These are phyloP conservation scores for Idaea dimidiata DNA, from an alignment of 2,888 invertebrate genomes.

Conservation along the genomic window DNA sequence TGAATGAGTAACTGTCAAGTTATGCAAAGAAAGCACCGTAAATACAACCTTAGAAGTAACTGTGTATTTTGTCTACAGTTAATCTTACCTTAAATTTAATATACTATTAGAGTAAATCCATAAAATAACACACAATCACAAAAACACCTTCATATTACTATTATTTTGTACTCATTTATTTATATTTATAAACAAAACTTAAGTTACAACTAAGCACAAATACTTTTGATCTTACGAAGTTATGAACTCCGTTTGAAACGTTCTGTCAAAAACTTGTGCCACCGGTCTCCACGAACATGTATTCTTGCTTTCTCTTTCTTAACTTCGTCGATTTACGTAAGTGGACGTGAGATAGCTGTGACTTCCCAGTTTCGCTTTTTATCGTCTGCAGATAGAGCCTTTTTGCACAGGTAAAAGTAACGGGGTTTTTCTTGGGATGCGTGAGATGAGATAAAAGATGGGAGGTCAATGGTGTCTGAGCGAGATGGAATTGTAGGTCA, in stretches of 20 bases:
- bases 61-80: constrained; percentile 28
- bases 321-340: constrained; percentile 10
- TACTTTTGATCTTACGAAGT: constrained; percentile 49
- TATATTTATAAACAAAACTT: constrained; percentile 35
- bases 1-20: constrained; percentile 58
- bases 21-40: constrained; percentile 61
- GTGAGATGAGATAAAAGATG: constrained; percentile 61
- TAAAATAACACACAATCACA: constrained; percentile 29
- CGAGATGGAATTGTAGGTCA: constrained; percentile 59
- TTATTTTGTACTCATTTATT: constrained; percentile 32
- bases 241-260: constrained; percentile 60
- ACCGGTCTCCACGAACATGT: constrained; percentile 66
- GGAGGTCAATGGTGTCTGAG: constrained; percentile 49
- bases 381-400: constrained; percentile 70
- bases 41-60: constrained; percentile 44
- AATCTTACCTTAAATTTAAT: constrained; percentile 25
- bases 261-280: constrained; percentile 78
- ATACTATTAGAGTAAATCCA: constrained; percentile 21
- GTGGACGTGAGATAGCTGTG: constrained; percentile 41
- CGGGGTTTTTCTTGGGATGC: constrained; percentile 78
- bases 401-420: constrained; percentile 80
- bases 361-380: constrained; percentile 20
- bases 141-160: constrained; percentile 34
- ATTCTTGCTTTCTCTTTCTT: constrained; percentile 38
- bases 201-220: constrained; percentile 37